Base-by-base conservation (phyloP, 2,113 vertebrate species). In the Spheniscus mendiculus region DNA sequence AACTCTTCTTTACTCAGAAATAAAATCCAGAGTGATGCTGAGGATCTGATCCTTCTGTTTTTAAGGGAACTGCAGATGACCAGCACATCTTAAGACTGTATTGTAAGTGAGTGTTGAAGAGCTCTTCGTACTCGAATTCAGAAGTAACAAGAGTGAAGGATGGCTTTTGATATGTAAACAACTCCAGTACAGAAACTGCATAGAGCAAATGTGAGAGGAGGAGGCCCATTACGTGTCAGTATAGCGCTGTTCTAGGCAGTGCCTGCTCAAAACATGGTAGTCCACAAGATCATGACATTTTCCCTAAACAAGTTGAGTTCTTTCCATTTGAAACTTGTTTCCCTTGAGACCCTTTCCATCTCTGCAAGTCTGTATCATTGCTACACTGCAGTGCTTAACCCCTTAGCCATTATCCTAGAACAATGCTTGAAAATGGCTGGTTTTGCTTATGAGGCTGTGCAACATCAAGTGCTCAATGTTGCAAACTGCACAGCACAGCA, bases 171-270 rank as follows among this genome's bases (percentile, higher is more conserved):
- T 14, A 21, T 5, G 2, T 7, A 11, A 89, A 73, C 15, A 47
- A 18, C 17, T 58, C 61, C 44, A 59, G 16, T 30, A 42, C 1
- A 81, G 52, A 85, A 67, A 27, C 29, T 29, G 9, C 7, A 27
- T 15, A 32, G 21, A 45, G 42, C 9, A 84, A 83, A 76, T 32
- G 16, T 52, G 22, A 73, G 44, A 67, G 49, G 8, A 80, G 16
- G 11, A 12, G 11, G 11, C 13, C 11, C 25, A 2, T 26, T 3
- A 5, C 1, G 1, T n/a, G 6, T 19, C 36, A 40, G 10, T 15
- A 40, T 7, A 53, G 27, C 6, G 18, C 63, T 42, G 21, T 2
- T 78, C 21, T 38, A 45, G 25, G 15, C 6, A 78, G 12, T 12
- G 18, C n/a, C 80, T 59, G 15, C 56, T 52, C 42, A 55, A 50